These are phyloP conservation scores for Sebastes cheni DNA, from an alignment of 2,797 vertebrate genomes.

Conservation along the genomic window DNA sequence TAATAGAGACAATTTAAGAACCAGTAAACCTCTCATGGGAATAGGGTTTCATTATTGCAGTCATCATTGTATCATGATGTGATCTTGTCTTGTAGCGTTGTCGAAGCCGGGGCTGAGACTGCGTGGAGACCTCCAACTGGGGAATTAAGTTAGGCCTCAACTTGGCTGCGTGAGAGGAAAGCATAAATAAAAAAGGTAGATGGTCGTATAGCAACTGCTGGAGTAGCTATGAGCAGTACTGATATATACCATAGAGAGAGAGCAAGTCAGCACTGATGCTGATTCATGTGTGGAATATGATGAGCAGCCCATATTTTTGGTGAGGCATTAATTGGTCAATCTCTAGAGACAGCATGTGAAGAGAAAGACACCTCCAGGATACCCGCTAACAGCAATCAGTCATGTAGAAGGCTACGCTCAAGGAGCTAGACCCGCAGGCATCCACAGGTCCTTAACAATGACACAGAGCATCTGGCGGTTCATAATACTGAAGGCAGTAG, in stretches of 20 bases:
- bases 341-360: neutral
- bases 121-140: slow-evolving; percentile 23
- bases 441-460: slow-evolving; percentile 28
- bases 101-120: slow-evolving; percentile 18
- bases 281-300: neutral
- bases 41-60: slow-evolving; percentile 58
- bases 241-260: neutral
- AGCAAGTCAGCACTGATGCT: neutral
- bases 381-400: slow-evolving; percentile 14
- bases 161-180: slow-evolving; percentile 31
- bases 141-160: slow-evolving; percentile 46
- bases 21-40: slow-evolving; percentile 41
- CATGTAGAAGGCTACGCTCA: slow-evolving; percentile 1
- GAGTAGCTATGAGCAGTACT: neutral
- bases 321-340: neutral
- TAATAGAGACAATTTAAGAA: slow-evolving; percentile 56
- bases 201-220: neutral
- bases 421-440: slow-evolving; percentile 12
- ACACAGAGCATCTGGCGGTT: slow-evolving; percentile 32
- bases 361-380: neutral
- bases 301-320: neutral
- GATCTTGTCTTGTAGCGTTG: slow-evolving; percentile 41
- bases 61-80: slow-evolving; percentile 53
- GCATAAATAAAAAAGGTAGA: slow-evolving; percentile 4
- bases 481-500: slow-evolving; percentile 6